These are phyloP conservation scores for Perccottus glenii DNA, from an alignment of 2,113 vertebrate species.

Conservation along the genomic window DNA sequence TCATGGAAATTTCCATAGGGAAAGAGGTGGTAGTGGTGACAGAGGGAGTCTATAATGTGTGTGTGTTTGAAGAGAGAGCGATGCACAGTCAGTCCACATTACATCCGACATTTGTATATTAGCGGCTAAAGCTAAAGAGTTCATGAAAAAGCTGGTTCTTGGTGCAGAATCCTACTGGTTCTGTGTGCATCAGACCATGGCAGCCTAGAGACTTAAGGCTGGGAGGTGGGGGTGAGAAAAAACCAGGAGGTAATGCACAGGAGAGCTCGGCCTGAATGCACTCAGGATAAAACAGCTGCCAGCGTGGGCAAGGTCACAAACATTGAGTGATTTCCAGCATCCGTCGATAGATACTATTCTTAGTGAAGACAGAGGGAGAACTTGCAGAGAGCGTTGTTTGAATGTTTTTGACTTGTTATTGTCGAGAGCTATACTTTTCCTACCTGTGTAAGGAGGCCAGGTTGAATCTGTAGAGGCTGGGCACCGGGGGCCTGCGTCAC, in stretches of 20 bases:
- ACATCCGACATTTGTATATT: conserved; percentile 52
- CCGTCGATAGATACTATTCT: conserved; percentile 62
- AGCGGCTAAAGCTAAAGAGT: conserved; percentile 55
- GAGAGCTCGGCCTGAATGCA: conserved; percentile 53
- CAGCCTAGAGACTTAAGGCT: conserved; percentile 33
- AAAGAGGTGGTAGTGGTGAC: conserved; percentile 50
- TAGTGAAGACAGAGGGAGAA: conserved; percentile 38
- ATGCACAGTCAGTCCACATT: conserved; percentile 59
- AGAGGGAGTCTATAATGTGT: conserved; percentile 35
- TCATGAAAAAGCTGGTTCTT: conserved; percentile 53
- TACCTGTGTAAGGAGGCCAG: conserved; percentile 97
- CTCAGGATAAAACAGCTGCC: conserved; percentile 60
- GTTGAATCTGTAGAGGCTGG: conserved; percentile 96
- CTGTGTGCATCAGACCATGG: conserved; percentile 64
- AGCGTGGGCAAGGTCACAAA: conserved; percentile 58
- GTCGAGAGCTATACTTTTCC: conserved; percentile 23
- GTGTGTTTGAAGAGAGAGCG: conserved; percentile 12
- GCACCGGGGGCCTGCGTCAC: conserved; percentile 96
- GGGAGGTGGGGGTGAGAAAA: conserved; percentile 4
- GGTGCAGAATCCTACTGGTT: conserved; percentile 56
- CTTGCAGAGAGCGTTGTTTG: conserved; percentile 35
- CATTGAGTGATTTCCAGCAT: conserved; percentile 54
- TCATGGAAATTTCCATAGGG: conserved; percentile 76
- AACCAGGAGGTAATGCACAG: conserved; percentile 44
- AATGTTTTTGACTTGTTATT: conserved; percentile 23